A percentile compares a stretch with the other conserved stretches of the same genome.
These are phyloP conservation scores for Myopa testacea DNA, from an alignment of 2,888 invertebrate genomes.

Conservation along the genomic window DNA sequence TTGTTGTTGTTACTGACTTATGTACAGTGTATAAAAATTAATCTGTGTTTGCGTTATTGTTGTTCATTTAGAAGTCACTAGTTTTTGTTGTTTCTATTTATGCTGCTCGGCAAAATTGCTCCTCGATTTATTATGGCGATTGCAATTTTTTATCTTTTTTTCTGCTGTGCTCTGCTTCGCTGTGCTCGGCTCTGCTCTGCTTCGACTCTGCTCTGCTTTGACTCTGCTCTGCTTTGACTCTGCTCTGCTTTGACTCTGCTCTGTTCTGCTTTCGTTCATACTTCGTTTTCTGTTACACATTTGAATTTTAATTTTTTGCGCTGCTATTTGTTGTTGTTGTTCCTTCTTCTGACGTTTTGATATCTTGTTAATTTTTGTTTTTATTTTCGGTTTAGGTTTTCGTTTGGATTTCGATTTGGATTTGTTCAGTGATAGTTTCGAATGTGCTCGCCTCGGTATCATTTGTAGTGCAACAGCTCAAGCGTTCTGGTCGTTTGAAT, in stretches of 20 bases:
- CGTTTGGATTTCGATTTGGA: conserved; percentile 27
- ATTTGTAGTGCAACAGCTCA: conserved; percentile 10
- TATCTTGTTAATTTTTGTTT: neutral
- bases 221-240: neutral
- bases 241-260: conserved; percentile 17
- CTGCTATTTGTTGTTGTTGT: conserved; percentile 38
- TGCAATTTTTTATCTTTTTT: conserved; percentile 15
- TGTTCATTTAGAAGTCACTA: neutral
- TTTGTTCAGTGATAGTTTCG: conserved; percentile 65
- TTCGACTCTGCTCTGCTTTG: conserved; percentile 5
- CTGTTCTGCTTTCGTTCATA: neutral
- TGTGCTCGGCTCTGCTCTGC: conserved; percentile 5
- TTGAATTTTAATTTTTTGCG: conserved; percentile 22
- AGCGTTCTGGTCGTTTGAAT: conserved; percentile 29
- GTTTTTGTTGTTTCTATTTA: conserved; percentile 38
- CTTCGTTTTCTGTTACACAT: conserved; percentile 19
- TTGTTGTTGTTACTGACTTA: no score
- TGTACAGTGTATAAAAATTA: no score
- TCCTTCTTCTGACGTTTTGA: conserved; percentile 40
- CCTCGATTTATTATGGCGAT: conserved; percentile 3
- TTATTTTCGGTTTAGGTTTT: conserved; percentile 13
- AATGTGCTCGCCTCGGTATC: conserved; percentile 62
- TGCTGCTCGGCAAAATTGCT: conserved; percentile 5
- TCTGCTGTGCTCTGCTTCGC: neutral
- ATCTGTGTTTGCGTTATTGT: neutral